Base-by-base conservation (phyloP, 2,888 invertebrate genomes). In the Nebria brevicollis region DNA sequence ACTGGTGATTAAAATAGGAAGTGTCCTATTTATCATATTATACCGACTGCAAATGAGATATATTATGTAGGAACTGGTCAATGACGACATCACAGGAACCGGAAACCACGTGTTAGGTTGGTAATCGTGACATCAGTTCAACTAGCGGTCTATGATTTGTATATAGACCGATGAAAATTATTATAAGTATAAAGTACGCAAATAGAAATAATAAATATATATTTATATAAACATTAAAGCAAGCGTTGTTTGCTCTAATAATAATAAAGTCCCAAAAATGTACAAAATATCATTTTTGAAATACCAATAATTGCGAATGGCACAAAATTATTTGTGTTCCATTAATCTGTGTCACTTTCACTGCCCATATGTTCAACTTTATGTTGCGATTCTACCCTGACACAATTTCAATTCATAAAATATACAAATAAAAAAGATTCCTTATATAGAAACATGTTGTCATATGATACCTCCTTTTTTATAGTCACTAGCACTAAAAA, bases 321-420 rank as follows among this genome's bases (percentile, higher is more conserved):
- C 54, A 13, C 54, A 54, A 54, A 54, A 11, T 54, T 2, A 54
- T 54, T 54, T 54, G 34, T 34, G 34, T 34, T 7, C 54, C 8
- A 11, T 54, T 54, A 54, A 54, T 54, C 25, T 73, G 42, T 73
- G 73, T 34, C 42, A 73, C 73, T 73, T 73, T 73, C 73, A 73
- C 73, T 73, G 43, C n/a, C 26, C 73, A 73, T 41, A 73, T 73
- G 73, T 73, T 73, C 73, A 70, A 70, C 20, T 11, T 13, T 70
- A 70, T 34, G 13, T 54, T 54, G 54, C 70, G 34, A 70, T 70
- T 34, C 70, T 70, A 70, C 70, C 70, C 70, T 70, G 70, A 70
- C 70, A 70, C 70, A 70, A 70, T 70, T 70, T 70, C 70, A 70
- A 70, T 70, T 70, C 34, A 11, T 70, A 34, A 70, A 7, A 13